Evolutionary conservation across 2,113 vertebrate genomes (phyloP).

Genomic region (Pollachius pollachius): DNA sequence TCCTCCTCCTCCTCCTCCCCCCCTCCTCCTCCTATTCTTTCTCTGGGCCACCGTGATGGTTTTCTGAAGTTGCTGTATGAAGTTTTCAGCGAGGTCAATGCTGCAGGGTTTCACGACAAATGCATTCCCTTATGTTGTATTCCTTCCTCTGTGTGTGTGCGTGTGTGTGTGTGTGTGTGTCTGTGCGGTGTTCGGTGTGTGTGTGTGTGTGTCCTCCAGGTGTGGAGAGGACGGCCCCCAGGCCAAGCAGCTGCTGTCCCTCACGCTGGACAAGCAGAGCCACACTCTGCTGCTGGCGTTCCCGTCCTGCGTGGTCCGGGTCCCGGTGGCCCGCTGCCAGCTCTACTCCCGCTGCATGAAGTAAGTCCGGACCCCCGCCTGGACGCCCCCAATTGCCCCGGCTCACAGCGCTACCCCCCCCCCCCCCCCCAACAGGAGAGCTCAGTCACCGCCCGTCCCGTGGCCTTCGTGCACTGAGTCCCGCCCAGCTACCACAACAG

Average conservation of each 20-base stretch:
- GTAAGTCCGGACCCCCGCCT: conserved; percentile 69
- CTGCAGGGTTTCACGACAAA: not conserved
- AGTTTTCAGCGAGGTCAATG: too few species aligned
- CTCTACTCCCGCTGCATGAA: conserved; percentile 92
- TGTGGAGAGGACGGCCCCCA: conserved; percentile 77
- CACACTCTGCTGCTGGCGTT: conserved; percentile 87
- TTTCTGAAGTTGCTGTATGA: too few species aligned
- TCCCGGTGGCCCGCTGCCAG: conserved; percentile 90
- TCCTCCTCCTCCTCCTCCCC: conserved; percentile 25
- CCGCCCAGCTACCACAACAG: too few species aligned
- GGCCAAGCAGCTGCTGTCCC: conserved; percentile 80
- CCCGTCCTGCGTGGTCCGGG: conserved; percentile 86
- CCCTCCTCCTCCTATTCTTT: not conserved
- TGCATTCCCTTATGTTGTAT: conserved; percentile 3
- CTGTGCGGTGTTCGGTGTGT: conserved; percentile 16
- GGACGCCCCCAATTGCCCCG: too few species aligned
- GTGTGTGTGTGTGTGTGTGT: conserved; percentile 18
- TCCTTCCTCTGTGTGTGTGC: conserved; percentile 7
- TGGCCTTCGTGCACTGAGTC: too few species aligned
- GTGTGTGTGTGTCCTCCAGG: conserved; percentile 66
- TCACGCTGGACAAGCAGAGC: conserved; percentile 83
- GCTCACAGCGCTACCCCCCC: too few species aligned
- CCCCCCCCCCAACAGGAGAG: too few species aligned
- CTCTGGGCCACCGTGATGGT: too few species aligned
- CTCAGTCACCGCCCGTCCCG: too few species aligned